Base-by-base conservation (phyloP, 2,797 vertebrate genomes). In the Cygnus olor region DNA sequence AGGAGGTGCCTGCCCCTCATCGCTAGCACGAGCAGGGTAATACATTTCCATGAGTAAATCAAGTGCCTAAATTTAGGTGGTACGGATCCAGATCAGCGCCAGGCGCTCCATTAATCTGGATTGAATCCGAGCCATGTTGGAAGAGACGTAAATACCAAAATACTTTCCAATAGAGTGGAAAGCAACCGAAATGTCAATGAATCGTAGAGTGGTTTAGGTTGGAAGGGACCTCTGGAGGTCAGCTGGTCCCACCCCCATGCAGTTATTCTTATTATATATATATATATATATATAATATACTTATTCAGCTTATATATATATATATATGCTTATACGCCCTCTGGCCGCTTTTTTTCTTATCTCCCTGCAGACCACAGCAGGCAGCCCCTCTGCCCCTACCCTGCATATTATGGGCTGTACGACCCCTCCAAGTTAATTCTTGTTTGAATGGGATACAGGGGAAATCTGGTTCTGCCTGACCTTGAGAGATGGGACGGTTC, bases 101-200 rank as follows among this genome's bases (percentile, higher is more conserved):
- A 32, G 11, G 32, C 25, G 40, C 25, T 56, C 30, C 10, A 5
- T 9, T 8, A 25, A 56, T 10, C 19, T 7, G 11, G 21, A 17
- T 1, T 32, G 34, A 27, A 57, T 22, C 49, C 17, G 18, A 74
- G 21, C 10, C 27, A 3, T 1, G 6, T 2, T 40, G 57, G 64
- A 38, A 57, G 16, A 34, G 14, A 53, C 21, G 4, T 51, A 25
- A 34, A 4, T 21, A 38, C 17, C 12, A 25, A 36, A 49, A 69
- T 0, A 2, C 51, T 53, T 53, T 16, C 27, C 16, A 28, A 53
- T 53, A 5, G 6, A 45, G 24, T 0, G 14, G 27, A 28, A 63
- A 57, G 7, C 25, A 54, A 47, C 14, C 10, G n/a, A 32, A 47
- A 34, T 4, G 3, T 22, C 25, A 7, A 4, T 2, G 19, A 74